Evolutionary conservation across 1,140 invertebrate species (phyloP).

Genomic region (Maconellicoccus hirsutus): DNA sequence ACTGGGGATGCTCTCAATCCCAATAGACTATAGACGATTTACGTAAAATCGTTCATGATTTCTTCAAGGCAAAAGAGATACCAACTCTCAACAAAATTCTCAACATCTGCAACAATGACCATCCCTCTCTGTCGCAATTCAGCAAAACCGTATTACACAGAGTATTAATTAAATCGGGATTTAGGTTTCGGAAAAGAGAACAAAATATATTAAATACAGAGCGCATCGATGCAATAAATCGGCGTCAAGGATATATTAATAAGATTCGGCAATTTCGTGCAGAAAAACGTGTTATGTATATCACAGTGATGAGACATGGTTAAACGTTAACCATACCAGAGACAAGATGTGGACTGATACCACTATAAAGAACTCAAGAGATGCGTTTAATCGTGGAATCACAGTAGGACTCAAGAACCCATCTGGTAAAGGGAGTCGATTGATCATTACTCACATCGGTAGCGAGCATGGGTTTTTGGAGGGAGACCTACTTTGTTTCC

Average conservation of each 20-base stretch:
- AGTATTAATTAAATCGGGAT: background rate
- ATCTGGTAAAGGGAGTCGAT: background rate
- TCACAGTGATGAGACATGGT: conserved; percentile 13
- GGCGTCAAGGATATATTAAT: background rate
- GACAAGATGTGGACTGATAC: background rate
- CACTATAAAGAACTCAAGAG: background rate
- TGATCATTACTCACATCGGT: conserved; percentile 2
- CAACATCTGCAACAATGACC: background rate
- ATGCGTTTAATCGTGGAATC: background rate
- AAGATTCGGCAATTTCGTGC: background rate
- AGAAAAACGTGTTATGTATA: conserved; percentile 5
- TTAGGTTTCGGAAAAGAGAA: background rate
- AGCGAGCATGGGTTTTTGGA: background rate
- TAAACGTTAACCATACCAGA: background rate
- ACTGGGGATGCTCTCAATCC: too few species aligned
- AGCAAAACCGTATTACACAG: background rate
- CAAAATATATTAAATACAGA: background rate
- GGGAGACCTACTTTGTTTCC: background rate
- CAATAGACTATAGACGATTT: too few species aligned
- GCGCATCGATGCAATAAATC: background rate
- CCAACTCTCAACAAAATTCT: conserved; percentile 4
- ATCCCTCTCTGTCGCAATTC: background rate
- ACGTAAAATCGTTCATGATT: conserved; percentile 10
- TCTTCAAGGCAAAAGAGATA: background rate
- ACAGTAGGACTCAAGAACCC: background rate